Evolutionary conservation across 1,140 invertebrate species (phyloP).

Genomic region (Dendrolimus punctatus): DNA sequence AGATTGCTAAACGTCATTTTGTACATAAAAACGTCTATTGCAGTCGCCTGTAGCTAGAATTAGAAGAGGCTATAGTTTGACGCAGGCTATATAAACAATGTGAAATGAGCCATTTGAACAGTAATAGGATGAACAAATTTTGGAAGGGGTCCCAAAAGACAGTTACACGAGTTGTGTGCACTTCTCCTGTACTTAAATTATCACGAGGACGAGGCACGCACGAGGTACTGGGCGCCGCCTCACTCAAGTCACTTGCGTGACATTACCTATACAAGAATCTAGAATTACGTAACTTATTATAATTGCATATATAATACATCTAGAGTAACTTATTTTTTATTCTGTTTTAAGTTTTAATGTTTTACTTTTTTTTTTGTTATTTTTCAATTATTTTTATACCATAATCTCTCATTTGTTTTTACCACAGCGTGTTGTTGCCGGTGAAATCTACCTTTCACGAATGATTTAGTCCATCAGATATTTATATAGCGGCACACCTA

Average conservation of each 20-base stretch:
- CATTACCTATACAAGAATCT: slow-evolving; percentile 61
- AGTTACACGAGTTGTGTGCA: slow-evolving; percentile 34
- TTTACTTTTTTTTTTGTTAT: slow-evolving; percentile 66
- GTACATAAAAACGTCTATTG: no score
- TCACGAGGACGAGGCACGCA: slow-evolving; percentile 55
- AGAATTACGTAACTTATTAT: slow-evolving; percentile 69
- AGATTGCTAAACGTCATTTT: no score
- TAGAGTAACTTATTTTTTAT: slow-evolving; percentile 71
- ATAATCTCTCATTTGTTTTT: slow-evolving; percentile 64
- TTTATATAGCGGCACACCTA: slow-evolving; percentile 15
- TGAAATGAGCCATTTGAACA: slow-evolving; percentile 36
- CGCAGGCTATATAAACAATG: no score
- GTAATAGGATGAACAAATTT: slow-evolving; percentile 46
- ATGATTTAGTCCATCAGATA: slow-evolving; percentile 57
- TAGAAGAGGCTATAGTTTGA: no score
- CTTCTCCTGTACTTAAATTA: slow-evolving; percentile 57
- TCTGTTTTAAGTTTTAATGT: slow-evolving; percentile 64
- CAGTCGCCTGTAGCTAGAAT: no score
- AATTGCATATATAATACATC: slow-evolving; percentile 70
- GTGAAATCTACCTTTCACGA: slow-evolving; percentile 70
- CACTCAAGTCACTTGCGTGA: slow-evolving; percentile 37
- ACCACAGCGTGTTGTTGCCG: slow-evolving; percentile 67
- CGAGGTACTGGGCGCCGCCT: slow-evolving; percentile 36
- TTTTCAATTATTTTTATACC: slow-evolving; percentile 49
- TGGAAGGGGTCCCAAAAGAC: slow-evolving; percentile 41